A percentile compares a stretch with the other conserved stretches of the same genome.
Conservation (phyloP, 2,888 invertebrate species). For the Zelleria hepariella region DNA sequence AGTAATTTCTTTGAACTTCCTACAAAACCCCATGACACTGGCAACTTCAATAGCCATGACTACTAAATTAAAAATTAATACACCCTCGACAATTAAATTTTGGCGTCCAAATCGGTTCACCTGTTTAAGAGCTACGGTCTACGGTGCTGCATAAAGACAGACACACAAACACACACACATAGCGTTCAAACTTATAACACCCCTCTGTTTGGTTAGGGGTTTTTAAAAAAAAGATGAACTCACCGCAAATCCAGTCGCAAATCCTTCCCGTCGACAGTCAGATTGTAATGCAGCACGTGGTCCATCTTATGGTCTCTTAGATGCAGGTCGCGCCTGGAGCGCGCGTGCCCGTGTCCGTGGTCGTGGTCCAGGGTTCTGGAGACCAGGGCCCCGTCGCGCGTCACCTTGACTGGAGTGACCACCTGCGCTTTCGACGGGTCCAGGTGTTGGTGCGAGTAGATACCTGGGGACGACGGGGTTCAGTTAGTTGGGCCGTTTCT, state of each 20-base stretch:
- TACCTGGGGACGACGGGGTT: constrained; percentile 33
- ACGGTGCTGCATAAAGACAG: too few relatives aligned
- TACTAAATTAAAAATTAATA: too few relatives aligned
- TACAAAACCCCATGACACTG: too few relatives aligned
- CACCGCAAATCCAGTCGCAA: constrained; percentile 63
- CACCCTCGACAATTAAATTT: too few relatives aligned
- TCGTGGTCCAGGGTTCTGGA: constrained; percentile 70
- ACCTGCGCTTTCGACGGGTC: constrained; percentile 70
- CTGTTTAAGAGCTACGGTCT: too few relatives aligned
- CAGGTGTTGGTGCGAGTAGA: constrained; percentile 63
- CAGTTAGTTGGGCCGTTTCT: too few relatives aligned
- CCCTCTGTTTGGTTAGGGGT: too few relatives aligned
- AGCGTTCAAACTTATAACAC: too few relatives aligned
- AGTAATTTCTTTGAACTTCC: too few relatives aligned
- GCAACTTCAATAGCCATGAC: too few relatives aligned
- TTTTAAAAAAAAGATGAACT: constrained; percentile 29
- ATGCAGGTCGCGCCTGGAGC: constrained; percentile 62
- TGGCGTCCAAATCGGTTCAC: too few relatives aligned
- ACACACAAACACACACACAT: too few relatives aligned
- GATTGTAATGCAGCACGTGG: constrained; percentile 56
- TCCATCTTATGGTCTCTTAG: constrained; percentile 39
- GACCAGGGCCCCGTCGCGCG: constrained; percentile 66
- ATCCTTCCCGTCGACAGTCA: constrained; percentile 55
- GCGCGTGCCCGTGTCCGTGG: constrained; percentile 62
- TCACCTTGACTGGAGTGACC: constrained; percentile 74